Evolutionary conservation across 2,888 invertebrate species (phyloP).

Genomic region (Chorisops tibialis): DNA sequence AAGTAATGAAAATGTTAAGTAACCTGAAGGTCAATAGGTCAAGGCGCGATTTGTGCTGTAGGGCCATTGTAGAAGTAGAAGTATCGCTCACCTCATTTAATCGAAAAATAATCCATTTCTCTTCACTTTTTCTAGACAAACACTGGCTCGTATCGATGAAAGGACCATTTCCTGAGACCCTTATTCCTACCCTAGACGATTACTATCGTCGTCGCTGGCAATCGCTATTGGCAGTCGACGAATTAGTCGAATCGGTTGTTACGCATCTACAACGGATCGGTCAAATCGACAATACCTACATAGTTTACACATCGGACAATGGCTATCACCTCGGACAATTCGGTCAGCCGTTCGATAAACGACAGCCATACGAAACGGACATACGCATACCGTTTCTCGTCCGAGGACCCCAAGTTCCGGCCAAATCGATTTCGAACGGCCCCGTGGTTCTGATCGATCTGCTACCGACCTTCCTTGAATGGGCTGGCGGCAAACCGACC

Average conservation of each 20-base stretch:
- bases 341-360: conserved; percentile 81
- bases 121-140: conserved; percentile 55
- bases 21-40: too few relatives aligned
- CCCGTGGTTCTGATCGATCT: conserved; percentile 77
- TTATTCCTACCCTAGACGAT: conserved; percentile 63
- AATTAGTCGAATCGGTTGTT: conserved; percentile 68
- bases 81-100: not conserved
- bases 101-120: not conserved
- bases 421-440: conserved; percentile 53
- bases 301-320: conserved; percentile 85
- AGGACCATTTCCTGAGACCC: conserved; percentile 58
- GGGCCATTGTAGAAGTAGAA: too few relatives aligned
- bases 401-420: conserved; percentile 66
- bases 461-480: conserved; percentile 74
- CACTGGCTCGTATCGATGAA: conserved; percentile 80
- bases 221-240: conserved; percentile 81
- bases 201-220: conserved; percentile 75
- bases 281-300: conserved; percentile 69
- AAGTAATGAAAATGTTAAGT: too few relatives aligned
- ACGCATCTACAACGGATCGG: conserved; percentile 55
- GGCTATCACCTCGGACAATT: conserved; percentile 91
- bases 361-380: conserved; percentile 88
- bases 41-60: too few relatives aligned
- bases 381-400: conserved; percentile 79
- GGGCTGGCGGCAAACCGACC: conserved; percentile 59